Conservation (phyloP, 2,113 vertebrate species). For the Laterallus jamaicensis region DNA sequence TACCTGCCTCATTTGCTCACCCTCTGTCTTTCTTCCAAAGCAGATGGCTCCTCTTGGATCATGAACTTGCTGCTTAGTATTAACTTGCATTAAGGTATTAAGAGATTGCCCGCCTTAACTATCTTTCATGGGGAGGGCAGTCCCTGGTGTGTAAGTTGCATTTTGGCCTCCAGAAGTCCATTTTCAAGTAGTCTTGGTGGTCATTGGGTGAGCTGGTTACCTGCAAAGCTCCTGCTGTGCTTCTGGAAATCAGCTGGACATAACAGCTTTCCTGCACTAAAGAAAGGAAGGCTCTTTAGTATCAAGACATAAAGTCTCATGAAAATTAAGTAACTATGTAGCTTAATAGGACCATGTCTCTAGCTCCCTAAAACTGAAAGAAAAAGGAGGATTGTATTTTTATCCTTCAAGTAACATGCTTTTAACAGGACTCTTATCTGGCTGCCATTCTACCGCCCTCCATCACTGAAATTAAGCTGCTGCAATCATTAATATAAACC, state of each 20-base stretch:
- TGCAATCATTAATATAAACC: background rate
- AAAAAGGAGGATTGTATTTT: constrained; percentile 5
- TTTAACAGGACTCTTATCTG: background rate
- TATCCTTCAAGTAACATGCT: background rate
- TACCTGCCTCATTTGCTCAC: background rate
- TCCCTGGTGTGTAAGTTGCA: background rate
- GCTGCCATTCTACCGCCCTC: background rate
- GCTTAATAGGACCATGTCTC: background rate
- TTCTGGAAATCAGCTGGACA: background rate
- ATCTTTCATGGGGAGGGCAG: background rate
- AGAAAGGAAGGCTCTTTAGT: background rate
- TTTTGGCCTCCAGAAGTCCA: background rate
- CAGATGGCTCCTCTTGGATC: background rate
- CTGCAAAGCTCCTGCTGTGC: background rate
- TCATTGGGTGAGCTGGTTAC: background rate
- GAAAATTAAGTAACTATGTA: constrained; percentile 11
- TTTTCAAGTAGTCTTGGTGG: background rate
- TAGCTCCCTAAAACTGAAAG: background rate
- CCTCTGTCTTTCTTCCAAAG: background rate
- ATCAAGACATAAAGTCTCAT: background rate
- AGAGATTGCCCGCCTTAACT: background rate
- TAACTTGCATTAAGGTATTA: background rate
- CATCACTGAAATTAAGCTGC: background rate
- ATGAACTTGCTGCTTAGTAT: background rate
- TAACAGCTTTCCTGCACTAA: background rate